Base-by-base conservation (phyloP, 1,140 invertebrate genomes). In the Ips nitidus region DNA sequence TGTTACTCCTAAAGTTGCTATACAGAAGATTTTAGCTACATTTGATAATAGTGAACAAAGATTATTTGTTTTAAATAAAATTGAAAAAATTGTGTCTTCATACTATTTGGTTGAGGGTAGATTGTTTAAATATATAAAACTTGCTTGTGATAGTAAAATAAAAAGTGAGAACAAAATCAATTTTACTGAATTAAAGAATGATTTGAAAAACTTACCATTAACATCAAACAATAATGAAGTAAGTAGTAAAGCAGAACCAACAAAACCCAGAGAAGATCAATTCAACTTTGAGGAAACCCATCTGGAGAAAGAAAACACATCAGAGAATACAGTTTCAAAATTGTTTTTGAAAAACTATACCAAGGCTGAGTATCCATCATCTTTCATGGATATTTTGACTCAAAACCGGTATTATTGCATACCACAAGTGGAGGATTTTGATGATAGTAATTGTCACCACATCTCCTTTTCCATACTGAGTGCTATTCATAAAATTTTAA, bases 381-480 rank as follows among this genome's bases (percentile, higher is more conserved):
- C 83, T 71, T 87, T 90, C 72, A 83, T 92, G 43, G 90, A 93
- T 78, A 84, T 92, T 1, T 75, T 89, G 53, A 83, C 84, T 38
- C 81, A 87, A 53, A 85, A 87, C 67, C 81, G 87, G 43, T 87
- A 89, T 74, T 86, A 93, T 70, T 87, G 87, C 68, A 84, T 82
- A 39, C 86, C 88, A 7, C 91, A 94, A 82, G 84, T 93, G 6
- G 93, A 95, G 80, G 84, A 92, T 75, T 84, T 86, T 72, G 76
- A 76, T 2, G 78, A 83, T 41, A 78, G 82, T 5, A 85, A 89
- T 66, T 84, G 88, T n/a, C 86, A 88, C 72, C 68, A 81, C 22
- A 84, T 87, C 69, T 83, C 86, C 40, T 76, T 89, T 57, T 83
- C 86, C 4, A 86, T 95, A 50, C 74, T 94, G 47, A 80, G 82